These are phyloP conservation scores for Ptychochromis oligacanthus DNA, from an alignment of 2,113 vertebrate species.

Conservation along the genomic window DNA sequence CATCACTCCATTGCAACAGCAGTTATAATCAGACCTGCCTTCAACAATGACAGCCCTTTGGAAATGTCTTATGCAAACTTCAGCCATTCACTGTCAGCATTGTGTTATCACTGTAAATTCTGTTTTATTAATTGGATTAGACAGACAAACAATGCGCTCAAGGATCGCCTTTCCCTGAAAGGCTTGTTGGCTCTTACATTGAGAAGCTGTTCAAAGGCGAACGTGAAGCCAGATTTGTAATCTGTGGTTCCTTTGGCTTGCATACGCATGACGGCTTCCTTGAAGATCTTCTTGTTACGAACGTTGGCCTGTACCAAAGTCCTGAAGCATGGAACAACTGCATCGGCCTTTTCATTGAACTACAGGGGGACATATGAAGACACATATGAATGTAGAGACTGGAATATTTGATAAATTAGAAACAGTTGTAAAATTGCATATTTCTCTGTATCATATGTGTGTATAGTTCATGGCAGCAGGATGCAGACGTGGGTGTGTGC, in stretches of 20 bases:
- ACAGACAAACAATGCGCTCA: conserved; percentile 19
- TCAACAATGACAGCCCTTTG: conserved; percentile 44
- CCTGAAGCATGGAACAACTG: conserved; percentile 94
- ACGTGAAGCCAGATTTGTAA: conserved; percentile 99
- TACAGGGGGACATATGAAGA: conserved; percentile 60
- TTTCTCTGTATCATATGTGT: conserved; percentile 7
- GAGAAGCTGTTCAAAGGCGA: conserved; percentile 97
- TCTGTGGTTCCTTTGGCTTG: conserved; percentile 96
- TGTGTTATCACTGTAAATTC: conserved; percentile 39
- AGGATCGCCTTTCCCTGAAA: neutral
- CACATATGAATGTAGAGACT: neutral
- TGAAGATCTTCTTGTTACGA: conserved; percentile 98
- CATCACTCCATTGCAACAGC: conserved; percentile 12
- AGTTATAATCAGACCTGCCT: conserved; percentile 36
- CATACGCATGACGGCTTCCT: conserved; percentile 93
- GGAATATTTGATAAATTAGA: neutral
- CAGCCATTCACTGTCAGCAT: conserved; percentile 37
- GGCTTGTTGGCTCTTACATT: conserved; percentile 85
- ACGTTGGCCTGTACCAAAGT: conserved; percentile 97
- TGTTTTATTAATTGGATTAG: conserved; percentile 39
- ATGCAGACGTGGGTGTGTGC: conserved; percentile 55
- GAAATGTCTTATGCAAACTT: conserved; percentile 34
- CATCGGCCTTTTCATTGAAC: conserved; percentile 96
- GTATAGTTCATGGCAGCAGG: conserved; percentile 7
- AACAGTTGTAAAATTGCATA: neutral